Conservation (phyloP, 2,113 vertebrate genomes). For the Semicossyphus pulcher region DNA sequence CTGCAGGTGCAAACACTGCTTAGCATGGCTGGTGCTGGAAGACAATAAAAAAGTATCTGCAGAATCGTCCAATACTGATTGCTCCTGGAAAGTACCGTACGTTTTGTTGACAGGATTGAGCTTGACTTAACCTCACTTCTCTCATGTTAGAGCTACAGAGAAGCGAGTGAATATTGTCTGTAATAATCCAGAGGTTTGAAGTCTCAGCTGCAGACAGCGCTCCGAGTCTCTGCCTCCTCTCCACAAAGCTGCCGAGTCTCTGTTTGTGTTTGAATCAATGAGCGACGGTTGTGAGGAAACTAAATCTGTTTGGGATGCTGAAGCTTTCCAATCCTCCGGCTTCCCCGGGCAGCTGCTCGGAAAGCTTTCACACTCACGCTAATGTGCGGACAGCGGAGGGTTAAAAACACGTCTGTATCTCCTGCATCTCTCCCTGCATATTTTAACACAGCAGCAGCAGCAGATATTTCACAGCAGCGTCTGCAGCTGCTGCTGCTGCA, state of each 20-base stretch:
- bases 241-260: conserved; percentile 20
- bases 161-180: not conserved
- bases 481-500: conserved; percentile 44
- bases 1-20: too few species aligned
- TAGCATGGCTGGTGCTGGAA: too few species aligned
- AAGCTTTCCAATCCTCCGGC: not conserved
- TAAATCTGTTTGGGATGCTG: conserved; percentile 21
- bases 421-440: conserved; percentile 57
- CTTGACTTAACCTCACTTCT: not conserved
- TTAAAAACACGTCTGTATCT: conserved; percentile 48
- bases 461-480: conserved; percentile 53
- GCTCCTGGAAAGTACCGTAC: too few species aligned
- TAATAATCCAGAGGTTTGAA: not conserved
- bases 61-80: too few species aligned
- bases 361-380: conserved; percentile 14
- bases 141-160: not conserved
- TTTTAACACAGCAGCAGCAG: conserved; percentile 59
- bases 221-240: not conserved
- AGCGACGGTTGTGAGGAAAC: not conserved
- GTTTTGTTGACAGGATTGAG: too few species aligned
- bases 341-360: not conserved
- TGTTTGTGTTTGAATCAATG: conserved; percentile 26
- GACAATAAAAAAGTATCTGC: too few species aligned
- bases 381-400: conserved; percentile 16
- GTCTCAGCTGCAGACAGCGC: conserved; percentile 13